Evolutionary conservation across 2,888 invertebrate genomes (phyloP).

Genomic region (Diaphora mendica): DNA sequence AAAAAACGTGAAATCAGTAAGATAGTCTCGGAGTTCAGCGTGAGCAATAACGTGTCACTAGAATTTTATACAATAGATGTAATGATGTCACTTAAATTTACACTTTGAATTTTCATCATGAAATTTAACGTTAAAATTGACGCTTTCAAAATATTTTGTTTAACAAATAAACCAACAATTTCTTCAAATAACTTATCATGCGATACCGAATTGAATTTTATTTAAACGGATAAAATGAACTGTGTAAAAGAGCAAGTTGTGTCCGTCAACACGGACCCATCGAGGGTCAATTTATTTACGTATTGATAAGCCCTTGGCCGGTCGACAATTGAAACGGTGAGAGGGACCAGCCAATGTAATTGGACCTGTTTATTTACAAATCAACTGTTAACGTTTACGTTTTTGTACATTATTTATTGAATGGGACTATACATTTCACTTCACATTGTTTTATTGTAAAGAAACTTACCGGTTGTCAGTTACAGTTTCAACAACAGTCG

Average conservation of each 20-base stretch:
- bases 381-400: conserved; percentile 22
- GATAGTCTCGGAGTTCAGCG: too few species aligned
- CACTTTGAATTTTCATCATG: neutral
- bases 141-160: conserved; percentile 19
- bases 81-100: neutral
- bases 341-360: conserved; percentile 42
- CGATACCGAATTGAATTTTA: conserved; percentile 60
- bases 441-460: neutral
- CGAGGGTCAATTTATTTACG: conserved; percentile 73
- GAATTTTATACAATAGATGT: too few species aligned
- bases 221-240: conserved; percentile 55
- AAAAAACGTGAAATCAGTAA: too few species aligned
- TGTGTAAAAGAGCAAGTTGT: conserved; percentile 54
- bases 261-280: conserved; percentile 51
- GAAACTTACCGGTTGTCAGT: neutral
- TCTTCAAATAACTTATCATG: conserved; percentile 43
- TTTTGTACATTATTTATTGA: conserved; percentile 20
- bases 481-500: neutral
- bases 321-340: conserved; percentile 58
- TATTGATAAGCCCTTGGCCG: conserved; percentile 74
- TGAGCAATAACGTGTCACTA: too few species aligned
- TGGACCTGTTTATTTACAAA: conserved; percentile 47
- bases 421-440: neutral
- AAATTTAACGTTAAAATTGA: neutral
- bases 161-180: conserved; percentile 34